phyloP scores from a whole-genome alignment of 2,797 vertebrate species.

The Malacoraja senta region DNA sequence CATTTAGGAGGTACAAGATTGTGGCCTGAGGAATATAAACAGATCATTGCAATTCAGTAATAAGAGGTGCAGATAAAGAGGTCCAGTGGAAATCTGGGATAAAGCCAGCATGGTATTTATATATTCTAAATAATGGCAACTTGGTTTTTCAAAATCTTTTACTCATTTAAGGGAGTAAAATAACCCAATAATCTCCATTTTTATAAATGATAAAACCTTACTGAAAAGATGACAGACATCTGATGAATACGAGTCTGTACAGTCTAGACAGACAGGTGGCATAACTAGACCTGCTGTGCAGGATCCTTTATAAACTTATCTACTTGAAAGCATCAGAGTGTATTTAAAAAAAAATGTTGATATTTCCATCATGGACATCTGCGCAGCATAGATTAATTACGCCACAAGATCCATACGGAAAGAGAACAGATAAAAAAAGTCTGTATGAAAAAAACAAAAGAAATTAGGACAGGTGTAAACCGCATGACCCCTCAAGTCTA shows the following conservation, averaged over 20 bases:
- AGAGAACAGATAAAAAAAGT: background rate
- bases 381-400: background rate
- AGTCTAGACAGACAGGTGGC: constrained; percentile 25
- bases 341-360: too few relatives aligned
- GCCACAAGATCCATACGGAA: background rate
- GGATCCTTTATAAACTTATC: background rate
- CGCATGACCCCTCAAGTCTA: too few relatives aligned
- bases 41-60: too few relatives aligned
- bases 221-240: constrained; percentile 41
- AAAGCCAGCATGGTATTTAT: background rate
- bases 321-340: background rate
- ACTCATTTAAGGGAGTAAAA: background rate
- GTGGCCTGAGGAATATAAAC: background rate
- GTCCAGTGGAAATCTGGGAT: too few relatives aligned
- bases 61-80: too few relatives aligned
- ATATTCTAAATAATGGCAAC: background rate
- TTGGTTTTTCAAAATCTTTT: background rate
- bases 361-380: background rate
- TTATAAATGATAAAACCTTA: background rate
- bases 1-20: background rate
- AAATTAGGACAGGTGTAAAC: too few relatives aligned
- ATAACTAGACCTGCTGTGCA: background rate
- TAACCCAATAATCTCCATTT: background rate
- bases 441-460: background rate
- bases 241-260: constrained; percentile 42